Evolutionary conservation across 1,140 invertebrate species (phyloP).

Genomic region (Nebria ingens): DNA sequence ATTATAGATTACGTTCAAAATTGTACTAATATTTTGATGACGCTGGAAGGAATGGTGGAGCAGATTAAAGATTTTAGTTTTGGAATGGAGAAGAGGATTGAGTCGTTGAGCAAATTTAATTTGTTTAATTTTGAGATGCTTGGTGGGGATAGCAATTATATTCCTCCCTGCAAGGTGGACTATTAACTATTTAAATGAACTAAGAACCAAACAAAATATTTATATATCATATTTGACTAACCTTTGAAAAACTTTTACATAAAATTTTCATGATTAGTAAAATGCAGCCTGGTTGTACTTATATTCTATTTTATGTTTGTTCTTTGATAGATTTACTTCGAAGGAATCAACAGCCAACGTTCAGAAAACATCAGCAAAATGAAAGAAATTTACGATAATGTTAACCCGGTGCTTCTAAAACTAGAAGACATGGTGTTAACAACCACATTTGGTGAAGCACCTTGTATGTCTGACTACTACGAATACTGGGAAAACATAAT

Average conservation of each 20-base stretch:
- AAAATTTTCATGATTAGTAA: background rate
- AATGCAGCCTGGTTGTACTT: no score
- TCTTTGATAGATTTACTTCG: slow-evolving; percentile 49
- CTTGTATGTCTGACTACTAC: slow-evolving; percentile 57
- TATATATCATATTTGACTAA: no score
- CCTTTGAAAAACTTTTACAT: no score
- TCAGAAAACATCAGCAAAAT: slow-evolving; percentile 53
- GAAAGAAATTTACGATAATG: slow-evolving; percentile 56
- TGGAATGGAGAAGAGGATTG: slow-evolving; percentile 53
- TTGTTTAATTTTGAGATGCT: slow-evolving; percentile 25
- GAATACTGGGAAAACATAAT: slow-evolving; percentile 59
- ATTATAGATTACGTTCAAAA: slow-evolving; percentile 60
- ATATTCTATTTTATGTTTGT: slow-evolving; percentile 13
- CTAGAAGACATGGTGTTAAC: slow-evolving; percentile 64
- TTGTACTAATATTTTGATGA: slow-evolving; percentile 41
- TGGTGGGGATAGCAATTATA: slow-evolving; percentile 16
- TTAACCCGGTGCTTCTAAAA: slow-evolving; percentile 69
- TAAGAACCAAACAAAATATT: background rate
- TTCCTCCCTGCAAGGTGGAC: slow-evolving; percentile 18
- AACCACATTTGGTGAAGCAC: slow-evolving; percentile 49
- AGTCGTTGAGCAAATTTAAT: slow-evolving; percentile 20
- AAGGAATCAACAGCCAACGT: slow-evolving; percentile 53
- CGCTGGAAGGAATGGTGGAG: slow-evolving; percentile 51
- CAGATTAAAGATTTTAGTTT: slow-evolving; percentile 68
- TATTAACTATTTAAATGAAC: background rate